Evolutionary conservation across 1,140 invertebrate genomes (phyloP), one percentile per base, ranked within the genome.

Genomic region (Aphelenchoides fujianensis): DNA sequence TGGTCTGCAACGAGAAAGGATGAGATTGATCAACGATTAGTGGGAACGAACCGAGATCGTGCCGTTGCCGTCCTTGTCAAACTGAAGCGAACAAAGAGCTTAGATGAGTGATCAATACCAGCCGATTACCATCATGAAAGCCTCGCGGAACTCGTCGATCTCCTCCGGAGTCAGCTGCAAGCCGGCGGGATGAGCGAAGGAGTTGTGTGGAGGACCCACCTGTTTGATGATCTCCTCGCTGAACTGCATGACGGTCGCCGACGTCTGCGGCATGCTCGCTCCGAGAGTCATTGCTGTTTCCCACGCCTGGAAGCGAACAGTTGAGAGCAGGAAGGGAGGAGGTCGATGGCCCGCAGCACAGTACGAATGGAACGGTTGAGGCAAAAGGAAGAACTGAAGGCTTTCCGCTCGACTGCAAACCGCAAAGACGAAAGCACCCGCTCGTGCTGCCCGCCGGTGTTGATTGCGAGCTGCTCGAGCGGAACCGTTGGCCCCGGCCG

Each of bases 31-130:
- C n/a, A n/a, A n/a, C n/a, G n/a, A n/a, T n/a, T n/a, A n/a, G n/a
- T n/a, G n/a, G n/a, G n/a, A n/a, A n/a, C n/a, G n/a, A n/a, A n/a
- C n/a, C 79, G 95, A 97, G 88, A 99, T 98, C 82, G 95, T 97
- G 86, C 96, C 96, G 88, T 98, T 95, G 71, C 95, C 95, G 86
- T 98, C 95, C 62, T 98, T 98, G 88, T 98, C 95, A 88, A 98
- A 98, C n/a, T n/a, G n/a, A n/a, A n/a, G n/a, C n/a, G n/a, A n/a
- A n/a, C n/a, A n/a, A n/a, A n/a, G n/a, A n/a, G n/a, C n/a, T n/a
- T n/a, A n/a, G n/a, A n/a, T n/a, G n/a, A n/a, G n/a, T n/a, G n/a
- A n/a, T n/a, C n/a, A n/a, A n/a, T n/a, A n/a, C n/a, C n/a, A n/a
- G n/a, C n/a, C n/a, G n/a, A n/a, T n/a, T n/a, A n/a, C n/a, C 84